A percentile compares a stretch with the other conserved stretches of the same genome.
Conservation (phyloP, 2,888 invertebrate species). For the Tiliacea aurago region DNA sequence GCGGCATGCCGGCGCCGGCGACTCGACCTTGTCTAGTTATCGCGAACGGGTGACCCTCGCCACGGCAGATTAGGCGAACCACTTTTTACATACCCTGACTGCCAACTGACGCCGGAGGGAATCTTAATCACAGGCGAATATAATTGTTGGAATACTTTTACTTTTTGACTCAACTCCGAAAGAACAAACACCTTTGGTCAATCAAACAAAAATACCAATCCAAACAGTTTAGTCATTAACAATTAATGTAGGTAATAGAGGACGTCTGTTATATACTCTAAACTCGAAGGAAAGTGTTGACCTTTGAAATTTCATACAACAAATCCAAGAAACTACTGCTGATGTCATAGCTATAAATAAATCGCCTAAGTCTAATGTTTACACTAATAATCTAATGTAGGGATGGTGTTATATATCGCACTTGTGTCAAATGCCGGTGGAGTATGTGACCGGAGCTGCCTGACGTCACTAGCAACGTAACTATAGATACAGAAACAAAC, state of each 20-base stretch:
- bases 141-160: slow-evolving; percentile 45
- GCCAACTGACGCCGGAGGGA: slow-evolving; percentile 47
- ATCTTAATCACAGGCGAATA: slow-evolving; percentile 45
- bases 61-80: slow-evolving; percentile 81
- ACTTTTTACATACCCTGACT: slow-evolving; percentile 72
- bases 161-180: slow-evolving; percentile 33
- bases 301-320: slow-evolving; percentile 76
- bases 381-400: slow-evolving; percentile 83
- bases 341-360: slow-evolving; percentile 87
- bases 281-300: slow-evolving; percentile 69
- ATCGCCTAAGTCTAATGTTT: slow-evolving; percentile 79
- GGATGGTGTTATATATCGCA: slow-evolving; percentile 73
- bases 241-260: slow-evolving; percentile 5
- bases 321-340: slow-evolving; percentile 79
- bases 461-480: slow-evolving; percentile 84
- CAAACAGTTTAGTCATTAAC: slow-evolving; percentile 5
- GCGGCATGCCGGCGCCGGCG: slow-evolving; percentile 87
- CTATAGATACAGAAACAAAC: slow-evolving; percentile 86
- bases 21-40: slow-evolving; percentile 89
- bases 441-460: slow-evolving; percentile 66
- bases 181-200: slow-evolving; percentile 8
- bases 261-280: slow-evolving; percentile 33
- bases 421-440: slow-evolving; percentile 63
- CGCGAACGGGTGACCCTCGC: slow-evolving; percentile 87
- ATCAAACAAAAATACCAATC: slow-evolving; percentile 21